Percentiles rank a stretch among this genome's conserved stretches.
Evolutionary conservation across 2,888 invertebrate species (phyloP).

Genomic region (Perizoma flavofasciatum): DNA sequence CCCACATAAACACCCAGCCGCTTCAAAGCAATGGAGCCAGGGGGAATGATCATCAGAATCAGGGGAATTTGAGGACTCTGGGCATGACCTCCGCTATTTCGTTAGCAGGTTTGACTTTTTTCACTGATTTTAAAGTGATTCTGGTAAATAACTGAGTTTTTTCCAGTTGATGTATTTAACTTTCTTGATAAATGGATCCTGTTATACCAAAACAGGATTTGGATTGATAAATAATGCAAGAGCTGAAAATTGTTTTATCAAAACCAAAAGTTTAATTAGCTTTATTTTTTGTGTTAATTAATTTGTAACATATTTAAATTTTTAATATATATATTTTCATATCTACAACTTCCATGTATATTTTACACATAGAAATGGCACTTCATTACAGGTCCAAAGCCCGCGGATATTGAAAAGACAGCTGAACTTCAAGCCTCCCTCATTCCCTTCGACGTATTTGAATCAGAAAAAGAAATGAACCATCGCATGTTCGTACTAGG

Average conservation of each 20-base stretch:
- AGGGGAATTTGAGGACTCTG: slow-evolving; percentile 86
- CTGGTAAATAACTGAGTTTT: too few species aligned
- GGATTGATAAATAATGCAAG: too few species aligned
- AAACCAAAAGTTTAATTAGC: too few species aligned
- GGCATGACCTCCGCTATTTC: slow-evolving; percentile 98
- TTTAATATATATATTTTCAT: too few species aligned
- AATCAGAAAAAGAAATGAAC: slow-evolving; percentile 94
- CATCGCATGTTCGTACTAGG: slow-evolving; percentile 94
- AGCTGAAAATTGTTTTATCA: too few species aligned
- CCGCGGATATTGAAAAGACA: slow-evolving; percentile 89
- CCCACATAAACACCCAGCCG: slow-evolving; percentile 62
- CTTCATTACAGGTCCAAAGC: slow-evolving; percentile 85
- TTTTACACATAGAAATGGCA: too few species aligned
- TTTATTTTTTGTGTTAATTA: too few species aligned
- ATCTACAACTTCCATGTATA: too few species aligned
- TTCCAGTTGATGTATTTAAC: too few species aligned
- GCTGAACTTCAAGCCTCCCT: slow-evolving; percentile 90
- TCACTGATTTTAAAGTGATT: neutral
- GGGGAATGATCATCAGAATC: slow-evolving; percentile 77
- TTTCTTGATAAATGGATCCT: too few species aligned
- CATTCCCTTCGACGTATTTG: slow-evolving; percentile 94
- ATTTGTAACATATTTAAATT: too few species aligned
- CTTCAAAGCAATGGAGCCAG: slow-evolving; percentile 54
- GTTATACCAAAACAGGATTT: too few species aligned
- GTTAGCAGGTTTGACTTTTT: slow-evolving; percentile 85